Evolutionary conservation across 2,113 vertebrate genomes (phyloP), one percentile per base, ranked within the genome.

Genomic region (Bagarius yarrelli): DNA sequence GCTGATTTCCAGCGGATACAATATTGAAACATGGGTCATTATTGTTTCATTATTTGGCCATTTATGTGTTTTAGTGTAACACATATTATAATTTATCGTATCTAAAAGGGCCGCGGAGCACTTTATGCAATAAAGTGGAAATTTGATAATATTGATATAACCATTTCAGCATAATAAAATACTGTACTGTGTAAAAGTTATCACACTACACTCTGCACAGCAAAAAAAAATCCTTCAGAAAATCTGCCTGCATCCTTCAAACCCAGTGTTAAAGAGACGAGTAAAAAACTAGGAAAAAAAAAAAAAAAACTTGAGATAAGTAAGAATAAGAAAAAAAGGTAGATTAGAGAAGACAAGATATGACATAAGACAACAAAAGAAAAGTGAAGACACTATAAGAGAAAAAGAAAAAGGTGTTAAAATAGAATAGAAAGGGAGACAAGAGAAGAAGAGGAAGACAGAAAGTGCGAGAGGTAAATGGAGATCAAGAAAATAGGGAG

Each of bases 71-170:
- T 32, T 44, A 72, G 50, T 2, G 13, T 32, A 53, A 53, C 25
- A 70, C n/a, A n/a, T n/a, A n/a, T n/a, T 36, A 15, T 14, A 50
- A 50, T 52, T 27, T 71, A 52, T 13, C 52, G 15, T 50, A 50
- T 27, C 27, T 13, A 67, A 67, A n/a, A 47, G 44, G 36, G 36
- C 64, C 34, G 27, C n/a, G 21, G 27, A 53, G 27, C 50, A 16
- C 25, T 32, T 21, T 72, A 72, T 53, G 70, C 47, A 72, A 72
- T 32, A 21, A 72, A 73, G 27, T 55, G 19, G 27, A 73, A 55
- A 73, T 73, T 73, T 32, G 32, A 55, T 34, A 30, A 73, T 73
- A 73, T 55, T 55, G 18, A 72, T 21, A 55, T 72, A 21, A 16
- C 47, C 47, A 72, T 72, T 53, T 72, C 25, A 53, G 47, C 19